phyloP scores from a whole-genome alignment of 2,888 invertebrate species.

The Drosophila affinis region DNA sequence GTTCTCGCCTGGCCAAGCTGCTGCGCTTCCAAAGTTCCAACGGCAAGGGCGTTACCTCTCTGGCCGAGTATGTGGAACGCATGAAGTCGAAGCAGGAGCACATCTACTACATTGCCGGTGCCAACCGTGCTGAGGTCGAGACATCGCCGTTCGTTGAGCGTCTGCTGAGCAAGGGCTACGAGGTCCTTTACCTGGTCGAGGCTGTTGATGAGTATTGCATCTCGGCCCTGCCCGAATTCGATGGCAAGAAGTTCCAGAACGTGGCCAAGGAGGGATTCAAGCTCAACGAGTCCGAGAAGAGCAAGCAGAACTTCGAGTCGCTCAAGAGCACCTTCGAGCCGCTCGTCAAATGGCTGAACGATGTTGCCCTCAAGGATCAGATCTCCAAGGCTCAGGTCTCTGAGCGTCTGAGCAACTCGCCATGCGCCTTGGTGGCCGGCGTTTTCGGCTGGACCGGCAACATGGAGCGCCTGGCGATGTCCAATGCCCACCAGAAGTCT shows the following conservation, averaged over 20 bases:
- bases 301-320: conserved; percentile 90
- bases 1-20: conserved; percentile 97
- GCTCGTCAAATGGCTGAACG: conserved; percentile 94
- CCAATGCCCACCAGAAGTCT: conserved; percentile 97
- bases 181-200: conserved; percentile 96
- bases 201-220: conserved; percentile 99
- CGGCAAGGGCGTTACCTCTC: conserved; percentile 87
- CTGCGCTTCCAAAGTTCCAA: conserved; percentile 94
- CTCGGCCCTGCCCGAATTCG: conserved; percentile 97
- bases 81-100: conserved; percentile 98
- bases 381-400: conserved; percentile 93
- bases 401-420: conserved; percentile 94
- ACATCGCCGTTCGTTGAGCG: conserved; percentile 98
- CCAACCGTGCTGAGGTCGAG: conserved; percentile 92
- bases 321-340: conserved; percentile 93
- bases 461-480: conserved; percentile 97
- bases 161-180: conserved; percentile 95
- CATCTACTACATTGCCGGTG: conserved; percentile 98
- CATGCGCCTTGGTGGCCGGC: conserved; percentile 97
- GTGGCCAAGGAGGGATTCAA: conserved; percentile 99
- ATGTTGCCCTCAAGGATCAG: conserved; percentile 90
- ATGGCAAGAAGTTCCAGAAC: conserved; percentile 99
- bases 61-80: conserved; percentile 95
- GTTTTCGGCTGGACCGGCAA: conserved; percentile 99
- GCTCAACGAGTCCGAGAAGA: conserved; percentile 89